These are phyloP conservation scores for Caenorhabditis drosophilae DNA, from an alignment of 2,888 invertebrate genomes.

Conservation along the genomic window DNA sequence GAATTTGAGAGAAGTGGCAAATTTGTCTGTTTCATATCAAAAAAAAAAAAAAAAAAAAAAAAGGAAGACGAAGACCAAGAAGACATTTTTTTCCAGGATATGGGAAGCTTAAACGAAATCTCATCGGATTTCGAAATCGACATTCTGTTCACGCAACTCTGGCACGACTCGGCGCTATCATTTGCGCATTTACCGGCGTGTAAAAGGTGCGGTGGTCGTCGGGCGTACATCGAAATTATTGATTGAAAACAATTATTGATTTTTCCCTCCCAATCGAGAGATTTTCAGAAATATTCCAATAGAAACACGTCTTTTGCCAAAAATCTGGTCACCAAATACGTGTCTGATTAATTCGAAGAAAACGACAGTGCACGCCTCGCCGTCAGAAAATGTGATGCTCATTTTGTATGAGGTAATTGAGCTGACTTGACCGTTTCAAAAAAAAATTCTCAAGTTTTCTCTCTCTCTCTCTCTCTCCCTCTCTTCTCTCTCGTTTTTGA, in stretches of 20 bases:
- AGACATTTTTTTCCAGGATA: constrained; percentile 61
- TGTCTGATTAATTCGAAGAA: constrained; percentile 68
- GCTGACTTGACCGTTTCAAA: not conserved
- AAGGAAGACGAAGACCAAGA: too few relatives aligned
- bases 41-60: constrained; percentile 3
- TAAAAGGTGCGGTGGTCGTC: constrained; percentile 33
- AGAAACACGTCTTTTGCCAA: constrained; percentile 59
- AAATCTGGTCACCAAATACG: constrained; percentile 69
- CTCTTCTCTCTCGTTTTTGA: too few relatives aligned
- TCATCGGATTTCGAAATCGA: constrained; percentile 69
- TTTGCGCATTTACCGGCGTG: constrained; percentile 56
- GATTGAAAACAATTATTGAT: not conserved
- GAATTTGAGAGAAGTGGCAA: constrained; percentile 7
- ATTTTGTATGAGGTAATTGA: constrained; percentile 52
- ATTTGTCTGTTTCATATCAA: not conserved
- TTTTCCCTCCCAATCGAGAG: not conserved
- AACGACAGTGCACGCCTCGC: constrained; percentile 65
- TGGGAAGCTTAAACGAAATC: constrained; percentile 68
- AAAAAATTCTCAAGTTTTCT: too few relatives aligned
- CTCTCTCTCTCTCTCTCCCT: too few relatives aligned
- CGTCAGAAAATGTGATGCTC: constrained; percentile 66
- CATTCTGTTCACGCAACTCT: constrained; percentile 67
- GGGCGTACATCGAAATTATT: not conserved
- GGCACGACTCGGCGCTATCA: constrained; percentile 66
- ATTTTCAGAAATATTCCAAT: constrained; percentile 65